phyloP scores from a whole-genome alignment of 2,888 invertebrate species.

The Gymnosoma rotundatum region DNA sequence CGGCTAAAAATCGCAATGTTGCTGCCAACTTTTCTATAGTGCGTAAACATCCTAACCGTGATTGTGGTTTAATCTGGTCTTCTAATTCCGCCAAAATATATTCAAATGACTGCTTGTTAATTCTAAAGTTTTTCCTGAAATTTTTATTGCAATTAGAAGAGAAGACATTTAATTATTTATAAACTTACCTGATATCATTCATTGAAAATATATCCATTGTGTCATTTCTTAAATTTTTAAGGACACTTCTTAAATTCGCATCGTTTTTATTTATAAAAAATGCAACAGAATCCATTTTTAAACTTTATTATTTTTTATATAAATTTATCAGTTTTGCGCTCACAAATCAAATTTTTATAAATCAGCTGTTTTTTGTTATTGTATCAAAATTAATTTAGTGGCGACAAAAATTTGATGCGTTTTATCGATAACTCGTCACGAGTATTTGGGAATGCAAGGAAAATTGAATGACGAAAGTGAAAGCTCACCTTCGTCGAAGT shows the following conservation, averaged over 20 bases:
- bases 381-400: neutral
- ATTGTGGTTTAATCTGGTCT: neutral
- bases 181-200: slow-evolving; percentile 1
- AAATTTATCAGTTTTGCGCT: too few species aligned
- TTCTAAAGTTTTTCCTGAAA: neutral
- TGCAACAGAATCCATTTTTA: neutral
- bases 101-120: too few species aligned
- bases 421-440: neutral
- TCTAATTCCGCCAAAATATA: slow-evolving; percentile 18
- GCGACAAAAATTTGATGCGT: neutral
- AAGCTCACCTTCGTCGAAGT: neutral
- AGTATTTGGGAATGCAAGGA: neutral
- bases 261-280: neutral
- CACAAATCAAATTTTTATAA: too few species aligned
- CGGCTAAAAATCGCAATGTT: slow-evolving; percentile 8
- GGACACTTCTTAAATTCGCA: neutral
- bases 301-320: neutral
- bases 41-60: neutral
- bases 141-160: neutral
- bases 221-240: neutral
- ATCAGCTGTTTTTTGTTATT: neutral
- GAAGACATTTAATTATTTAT: neutral
- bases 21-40: slow-evolving; percentile 14
- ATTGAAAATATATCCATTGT: neutral
- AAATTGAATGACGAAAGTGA: neutral